Conservation (phyloP, 2,113 vertebrate species). For the Corythoichthys haematopterus region DNA sequence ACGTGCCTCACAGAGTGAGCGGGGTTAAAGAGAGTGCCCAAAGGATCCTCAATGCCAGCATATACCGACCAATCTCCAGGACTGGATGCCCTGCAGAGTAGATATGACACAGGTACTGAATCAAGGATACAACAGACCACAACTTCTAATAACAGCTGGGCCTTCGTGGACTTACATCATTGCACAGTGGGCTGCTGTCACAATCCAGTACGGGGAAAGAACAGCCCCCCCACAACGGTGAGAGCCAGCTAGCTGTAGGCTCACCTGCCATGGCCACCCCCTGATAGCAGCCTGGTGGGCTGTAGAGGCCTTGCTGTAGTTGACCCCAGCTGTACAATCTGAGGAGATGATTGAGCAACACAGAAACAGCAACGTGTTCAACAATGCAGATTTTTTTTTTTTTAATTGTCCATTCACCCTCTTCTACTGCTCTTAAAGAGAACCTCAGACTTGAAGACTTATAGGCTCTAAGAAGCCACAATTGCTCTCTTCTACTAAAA, state of each 20-base stretch:
- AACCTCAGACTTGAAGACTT: too few relatives aligned
- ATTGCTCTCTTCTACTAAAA: too few relatives aligned
- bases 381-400: neutral
- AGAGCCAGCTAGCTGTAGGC: conserved; percentile 76
- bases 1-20: conserved; percentile 34
- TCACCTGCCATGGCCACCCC: conserved; percentile 87
- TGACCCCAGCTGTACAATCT: conserved; percentile 73
- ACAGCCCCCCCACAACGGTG: conserved; percentile 82
- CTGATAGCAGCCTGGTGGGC: conserved; percentile 55
- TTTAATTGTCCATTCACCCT: too few relatives aligned
- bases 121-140: neutral
- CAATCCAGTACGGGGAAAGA: conserved; percentile 78
- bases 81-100: conserved; percentile 26
- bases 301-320: conserved; percentile 67
- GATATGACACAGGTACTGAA: neutral
- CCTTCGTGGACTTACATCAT: conserved; percentile 23
- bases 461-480: too few relatives aligned
- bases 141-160: too few relatives aligned
- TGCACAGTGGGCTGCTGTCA: conserved; percentile 74
- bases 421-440: too few relatives aligned
- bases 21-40: conserved; percentile 28
- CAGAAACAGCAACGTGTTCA: neutral
- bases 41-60: conserved; percentile 36
- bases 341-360: neutral
- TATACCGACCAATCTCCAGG: conserved; percentile 49